These are phyloP conservation scores for Elaphurus davidianus DNA, from an alignment of 2,113 vertebrate species.

Conservation along the genomic window DNA sequence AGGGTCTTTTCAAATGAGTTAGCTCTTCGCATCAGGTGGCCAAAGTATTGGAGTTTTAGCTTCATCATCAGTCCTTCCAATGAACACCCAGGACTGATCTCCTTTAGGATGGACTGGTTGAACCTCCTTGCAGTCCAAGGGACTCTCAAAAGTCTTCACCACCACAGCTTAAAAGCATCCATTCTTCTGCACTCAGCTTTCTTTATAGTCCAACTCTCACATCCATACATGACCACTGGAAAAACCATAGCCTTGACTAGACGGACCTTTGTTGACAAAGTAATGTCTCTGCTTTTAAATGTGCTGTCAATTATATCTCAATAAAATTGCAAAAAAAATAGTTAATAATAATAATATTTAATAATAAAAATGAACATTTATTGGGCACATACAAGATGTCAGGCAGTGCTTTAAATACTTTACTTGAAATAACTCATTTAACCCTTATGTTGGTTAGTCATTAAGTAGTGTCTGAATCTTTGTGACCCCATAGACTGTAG, in stretches of 20 bases:
- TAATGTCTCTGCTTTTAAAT: background rate
- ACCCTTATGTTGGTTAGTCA: background rate
- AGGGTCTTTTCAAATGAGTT: background rate
- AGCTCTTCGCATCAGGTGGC: background rate
- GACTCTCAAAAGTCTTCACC: background rate
- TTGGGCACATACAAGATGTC: background rate
- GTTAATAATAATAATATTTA: background rate
- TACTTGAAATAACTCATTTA: background rate
- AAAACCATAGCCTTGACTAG: background rate
- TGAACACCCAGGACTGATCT: background rate
- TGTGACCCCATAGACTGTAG: background rate
- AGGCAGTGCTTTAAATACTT: background rate
- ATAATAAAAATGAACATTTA: background rate
- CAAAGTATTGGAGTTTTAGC: background rate
- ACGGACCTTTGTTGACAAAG: background rate
- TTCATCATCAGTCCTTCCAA: background rate
- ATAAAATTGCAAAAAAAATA: background rate
- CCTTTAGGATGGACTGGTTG: background rate
- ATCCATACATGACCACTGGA: background rate
- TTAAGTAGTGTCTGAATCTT: background rate
- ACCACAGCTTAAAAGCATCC: background rate
- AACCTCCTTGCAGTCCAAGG: background rate
- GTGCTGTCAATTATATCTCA: background rate
- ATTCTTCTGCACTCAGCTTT: background rate
- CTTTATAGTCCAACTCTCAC: background rate